These are phyloP conservation scores for Remorina albescens DNA, from an alignment of 2,797 vertebrate genomes.

Conservation along the genomic window DNA sequence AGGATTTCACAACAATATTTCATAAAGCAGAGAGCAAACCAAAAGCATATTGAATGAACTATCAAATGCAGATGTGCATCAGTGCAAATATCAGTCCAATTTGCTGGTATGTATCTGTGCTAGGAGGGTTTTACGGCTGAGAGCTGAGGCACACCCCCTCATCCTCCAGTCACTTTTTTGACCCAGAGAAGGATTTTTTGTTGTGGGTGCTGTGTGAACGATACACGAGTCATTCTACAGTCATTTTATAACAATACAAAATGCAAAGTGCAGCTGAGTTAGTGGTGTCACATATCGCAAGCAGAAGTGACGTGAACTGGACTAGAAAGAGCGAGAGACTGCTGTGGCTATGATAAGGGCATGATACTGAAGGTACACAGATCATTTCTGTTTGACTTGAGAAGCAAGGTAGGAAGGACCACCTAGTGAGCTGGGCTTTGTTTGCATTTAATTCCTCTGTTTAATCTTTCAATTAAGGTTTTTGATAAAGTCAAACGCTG, in stretches of 20 bases:
- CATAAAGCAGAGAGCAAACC: conserved; percentile 3
- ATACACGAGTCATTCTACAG: neutral
- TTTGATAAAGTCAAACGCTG: neutral
- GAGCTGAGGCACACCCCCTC: neutral
- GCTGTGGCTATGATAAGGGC: neutral
- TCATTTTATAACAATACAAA: conserved; percentile 5
- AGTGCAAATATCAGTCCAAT: neutral
- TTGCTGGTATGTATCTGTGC: neutral
- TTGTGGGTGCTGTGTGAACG: conserved; percentile 11
- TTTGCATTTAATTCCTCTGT: neutral
- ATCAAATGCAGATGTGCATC: conserved; percentile 21
- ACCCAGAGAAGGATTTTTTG: conserved; percentile 11
- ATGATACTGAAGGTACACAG: neutral
- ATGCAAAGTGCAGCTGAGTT: conserved; percentile 8
- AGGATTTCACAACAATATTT: conserved; percentile 37
- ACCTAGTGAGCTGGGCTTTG: neutral
- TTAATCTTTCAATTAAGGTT: neutral
- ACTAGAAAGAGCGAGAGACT: neutral
- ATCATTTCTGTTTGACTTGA: neutral
- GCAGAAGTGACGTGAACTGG: neutral
- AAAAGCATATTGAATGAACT: conserved; percentile 14
- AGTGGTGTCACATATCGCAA: neutral
- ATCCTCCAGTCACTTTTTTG: neutral
- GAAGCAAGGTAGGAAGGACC: neutral
- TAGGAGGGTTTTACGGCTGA: neutral